Evolutionary conservation across 2,888 invertebrate genomes (phyloP).

Genomic region (Drosophila percnosoma): DNA sequence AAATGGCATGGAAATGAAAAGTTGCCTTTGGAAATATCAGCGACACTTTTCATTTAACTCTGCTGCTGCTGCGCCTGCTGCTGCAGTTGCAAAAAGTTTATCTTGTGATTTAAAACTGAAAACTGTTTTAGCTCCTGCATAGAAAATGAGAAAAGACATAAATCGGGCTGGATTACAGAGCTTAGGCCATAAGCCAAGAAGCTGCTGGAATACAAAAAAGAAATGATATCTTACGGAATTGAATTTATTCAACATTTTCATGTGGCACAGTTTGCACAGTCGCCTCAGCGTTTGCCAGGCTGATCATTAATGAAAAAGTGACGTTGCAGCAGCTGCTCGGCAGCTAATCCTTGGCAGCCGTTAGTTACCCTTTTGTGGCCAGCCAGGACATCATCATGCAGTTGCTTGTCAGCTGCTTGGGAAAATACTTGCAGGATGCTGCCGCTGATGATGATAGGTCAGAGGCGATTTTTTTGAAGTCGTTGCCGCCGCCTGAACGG

Average conservation of each 20-base stretch:
- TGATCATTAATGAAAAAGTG: conserved; percentile 70
- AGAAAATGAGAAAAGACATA: conserved; percentile 13
- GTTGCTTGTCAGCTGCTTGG: conserved; percentile 69
- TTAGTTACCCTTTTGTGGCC: conserved; percentile 60
- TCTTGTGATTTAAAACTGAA: conserved; percentile 41
- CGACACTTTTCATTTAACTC: conserved; percentile 56
- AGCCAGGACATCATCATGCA: conserved; percentile 34
- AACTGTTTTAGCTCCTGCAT: conserved; percentile 22
- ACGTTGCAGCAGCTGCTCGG: conserved; percentile 49
- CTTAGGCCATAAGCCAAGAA: conserved; percentile 40
- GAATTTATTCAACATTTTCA: conserved; percentile 30
- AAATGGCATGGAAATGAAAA: conserved; percentile 36
- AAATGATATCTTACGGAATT: conserved; percentile 19
- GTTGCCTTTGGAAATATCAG: conserved; percentile 35
- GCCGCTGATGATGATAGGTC: conserved; percentile 33
- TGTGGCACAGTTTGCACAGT: not conserved
- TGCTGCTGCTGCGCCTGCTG: conserved; percentile 29
- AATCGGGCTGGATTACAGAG: conserved; percentile 46
- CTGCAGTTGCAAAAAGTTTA: conserved; percentile 48
- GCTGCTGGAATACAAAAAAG: not conserved
- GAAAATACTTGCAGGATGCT: conserved; percentile 61
- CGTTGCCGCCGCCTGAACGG: conserved; percentile 30
- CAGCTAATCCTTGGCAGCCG: conserved; percentile 37
- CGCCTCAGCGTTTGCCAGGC: not conserved
- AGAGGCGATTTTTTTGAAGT: conserved; percentile 33